phyloP scores from a whole-genome alignment of 2,113 vertebrate species.

The Ictalurus punctatus region DNA sequence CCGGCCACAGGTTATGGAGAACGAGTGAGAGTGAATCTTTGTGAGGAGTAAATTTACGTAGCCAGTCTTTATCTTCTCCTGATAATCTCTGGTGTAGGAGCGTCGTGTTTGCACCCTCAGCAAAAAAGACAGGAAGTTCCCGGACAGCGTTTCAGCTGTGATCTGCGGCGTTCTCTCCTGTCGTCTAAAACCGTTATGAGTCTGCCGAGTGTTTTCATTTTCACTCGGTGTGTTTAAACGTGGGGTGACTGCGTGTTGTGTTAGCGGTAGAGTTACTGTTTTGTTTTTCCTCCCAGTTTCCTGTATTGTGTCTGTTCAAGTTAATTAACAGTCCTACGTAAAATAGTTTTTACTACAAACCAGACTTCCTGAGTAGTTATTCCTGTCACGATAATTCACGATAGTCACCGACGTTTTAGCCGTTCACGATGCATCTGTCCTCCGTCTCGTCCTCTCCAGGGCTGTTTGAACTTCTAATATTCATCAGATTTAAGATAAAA shows the following conservation, averaged over 20 bases:
- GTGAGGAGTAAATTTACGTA: background rate
- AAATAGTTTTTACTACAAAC: background rate
- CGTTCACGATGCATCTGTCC: too few relatives aligned
- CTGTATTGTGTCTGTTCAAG: background rate
- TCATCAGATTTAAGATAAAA: too few relatives aligned
- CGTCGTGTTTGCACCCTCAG: background rate
- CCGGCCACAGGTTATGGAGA: background rate
- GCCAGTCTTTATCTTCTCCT: background rate
- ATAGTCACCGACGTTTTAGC: too few relatives aligned
- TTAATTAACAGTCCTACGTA: background rate
- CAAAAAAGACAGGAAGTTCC: background rate
- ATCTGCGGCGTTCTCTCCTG: background rate
- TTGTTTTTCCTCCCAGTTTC: background rate
- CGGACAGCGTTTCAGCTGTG: background rate
- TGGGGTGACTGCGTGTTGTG: background rate
- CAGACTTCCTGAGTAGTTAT: background rate
- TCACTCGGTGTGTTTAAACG: background rate
- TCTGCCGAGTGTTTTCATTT: background rate
- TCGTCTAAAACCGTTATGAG: background rate
- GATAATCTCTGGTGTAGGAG: background rate
- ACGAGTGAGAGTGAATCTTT: background rate
- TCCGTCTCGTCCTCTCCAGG: too few relatives aligned
- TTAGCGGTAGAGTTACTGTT: background rate
- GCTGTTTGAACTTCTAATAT: too few relatives aligned
- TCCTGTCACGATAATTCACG: too few relatives aligned